Percentiles rank a stretch among this genome's conserved stretches.
Evolutionary conservation across 2,888 invertebrate species (phyloP).

Genomic region (Tipula vernalis): DNA sequence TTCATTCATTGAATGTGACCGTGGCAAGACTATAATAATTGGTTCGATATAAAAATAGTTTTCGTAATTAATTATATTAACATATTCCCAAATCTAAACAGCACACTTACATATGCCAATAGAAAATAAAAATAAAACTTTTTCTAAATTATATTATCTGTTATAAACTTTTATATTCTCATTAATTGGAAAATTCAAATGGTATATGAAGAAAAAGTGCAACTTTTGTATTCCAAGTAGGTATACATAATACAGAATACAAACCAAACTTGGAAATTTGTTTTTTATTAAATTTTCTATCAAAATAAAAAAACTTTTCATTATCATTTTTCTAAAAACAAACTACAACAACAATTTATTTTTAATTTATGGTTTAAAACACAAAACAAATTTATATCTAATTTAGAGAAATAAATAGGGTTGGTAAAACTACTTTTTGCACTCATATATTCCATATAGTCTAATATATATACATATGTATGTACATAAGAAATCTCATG

Average conservation of each 20-base stretch:
- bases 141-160: neutral
- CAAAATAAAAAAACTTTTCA: neutral
- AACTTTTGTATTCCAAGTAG: neutral
- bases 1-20: too few species aligned
- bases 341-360: neutral
- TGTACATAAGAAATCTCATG: neutral
- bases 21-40: neutral
- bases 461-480: too few species aligned
- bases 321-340: too few species aligned
- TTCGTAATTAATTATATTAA: neutral
- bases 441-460: too few species aligned
- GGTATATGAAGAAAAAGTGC: neutral
- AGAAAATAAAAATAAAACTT: too few species aligned
- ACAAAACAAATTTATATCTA: neutral
- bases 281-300: too few species aligned
- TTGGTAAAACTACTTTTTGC: neutral
- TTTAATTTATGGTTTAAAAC: neutral
- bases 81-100: neutral
- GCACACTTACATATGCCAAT: neutral
- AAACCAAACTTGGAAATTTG: too few species aligned
- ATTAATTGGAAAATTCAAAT: neutral
- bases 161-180: neutral
- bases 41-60: neutral
- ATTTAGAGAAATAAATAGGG: neutral
- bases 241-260: too few species aligned